Conservation (phyloP, 2,797 vertebrate species). For the Brachyrhaphis roseni region DNA sequence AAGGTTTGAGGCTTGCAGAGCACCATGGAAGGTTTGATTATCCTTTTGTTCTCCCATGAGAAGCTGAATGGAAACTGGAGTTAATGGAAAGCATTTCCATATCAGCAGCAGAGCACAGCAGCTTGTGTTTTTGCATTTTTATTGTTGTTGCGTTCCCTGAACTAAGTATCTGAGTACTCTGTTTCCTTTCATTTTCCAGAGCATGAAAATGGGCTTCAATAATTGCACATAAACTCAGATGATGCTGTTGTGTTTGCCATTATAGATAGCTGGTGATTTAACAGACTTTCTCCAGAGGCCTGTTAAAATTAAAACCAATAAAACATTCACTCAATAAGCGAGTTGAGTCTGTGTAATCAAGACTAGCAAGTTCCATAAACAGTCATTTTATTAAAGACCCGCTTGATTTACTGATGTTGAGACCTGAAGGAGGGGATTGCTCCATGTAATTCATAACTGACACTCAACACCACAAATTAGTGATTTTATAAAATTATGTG, state of each 20-base stretch:
- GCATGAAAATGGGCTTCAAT: slow-evolving; percentile 67
- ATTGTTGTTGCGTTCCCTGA: slow-evolving; percentile 64
- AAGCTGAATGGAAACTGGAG: slow-evolving; percentile 63
- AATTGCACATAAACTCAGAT: slow-evolving; percentile 71
- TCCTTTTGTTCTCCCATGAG: slow-evolving; percentile 70
- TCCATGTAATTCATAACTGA: slow-evolving; percentile 23
- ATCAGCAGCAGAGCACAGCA: slow-evolving; percentile 67
- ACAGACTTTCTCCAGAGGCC: slow-evolving; percentile 57
- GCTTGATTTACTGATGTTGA: slow-evolving; percentile 27
- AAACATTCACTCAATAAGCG: slow-evolving; percentile 69
- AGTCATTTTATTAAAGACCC: slow-evolving; percentile 22
- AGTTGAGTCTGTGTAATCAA: slow-evolving; percentile 53
- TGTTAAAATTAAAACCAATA: slow-evolving; percentile 71
- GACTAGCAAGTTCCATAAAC: slow-evolving; percentile 48
- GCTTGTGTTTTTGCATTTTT: slow-evolving; percentile 72
- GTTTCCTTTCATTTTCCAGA: slow-evolving; percentile 71
- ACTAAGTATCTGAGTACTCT: slow-evolving; percentile 64
- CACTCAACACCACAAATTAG: neutral
- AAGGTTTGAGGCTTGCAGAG: slow-evolving; percentile 54
- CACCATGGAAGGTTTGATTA: slow-evolving; percentile 62
- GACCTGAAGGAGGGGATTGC: slow-evolving; percentile 13
- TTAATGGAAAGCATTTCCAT: slow-evolving; percentile 74
- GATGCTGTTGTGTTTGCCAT: slow-evolving; percentile 61
- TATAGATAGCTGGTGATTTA: slow-evolving; percentile 73
- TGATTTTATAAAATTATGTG: neutral